phyloP scores from a whole-genome alignment of 1,140 invertebrate genomes.

The Brachionus sp. region DNA sequence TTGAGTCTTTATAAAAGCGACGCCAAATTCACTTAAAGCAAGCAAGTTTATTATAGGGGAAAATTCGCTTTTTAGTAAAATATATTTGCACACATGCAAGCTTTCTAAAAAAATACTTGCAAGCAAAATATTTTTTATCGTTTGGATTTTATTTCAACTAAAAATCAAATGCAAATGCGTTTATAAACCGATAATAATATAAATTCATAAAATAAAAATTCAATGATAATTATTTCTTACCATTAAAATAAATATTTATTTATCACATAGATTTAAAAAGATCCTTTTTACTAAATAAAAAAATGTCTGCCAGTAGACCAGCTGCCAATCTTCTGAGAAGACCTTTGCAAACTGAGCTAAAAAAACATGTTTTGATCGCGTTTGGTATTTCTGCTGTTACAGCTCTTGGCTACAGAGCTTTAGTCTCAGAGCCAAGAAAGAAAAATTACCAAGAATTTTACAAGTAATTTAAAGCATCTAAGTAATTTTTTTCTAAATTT shows the following conservation, averaged over 20 bases:
- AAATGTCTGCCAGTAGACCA: constrained; percentile 43
- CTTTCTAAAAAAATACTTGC: background rate
- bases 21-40: too few species aligned
- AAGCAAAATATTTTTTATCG: background rate
- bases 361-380: constrained; percentile 40
- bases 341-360: constrained; percentile 17
- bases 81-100: background rate
- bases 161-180: constrained; percentile 19
- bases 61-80: background rate
- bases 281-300: background rate
- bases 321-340: background rate
- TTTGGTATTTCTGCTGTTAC: background rate
- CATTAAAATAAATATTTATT: background rate
- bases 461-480: background rate
- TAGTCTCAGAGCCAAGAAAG: constrained; percentile 11
- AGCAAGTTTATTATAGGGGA: too few species aligned
- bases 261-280: background rate
- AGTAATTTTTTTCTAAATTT: background rate
- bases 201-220: constrained; percentile 17
- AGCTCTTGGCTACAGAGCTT: background rate
- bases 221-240: constrained; percentile 13
- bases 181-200: constrained; percentile 26
- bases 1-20: too few species aligned
- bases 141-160: background rate
- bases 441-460: constrained; percentile 36